Conservation (phyloP, 1,140 invertebrate species). For the Heterodera schachtii region DNA sequence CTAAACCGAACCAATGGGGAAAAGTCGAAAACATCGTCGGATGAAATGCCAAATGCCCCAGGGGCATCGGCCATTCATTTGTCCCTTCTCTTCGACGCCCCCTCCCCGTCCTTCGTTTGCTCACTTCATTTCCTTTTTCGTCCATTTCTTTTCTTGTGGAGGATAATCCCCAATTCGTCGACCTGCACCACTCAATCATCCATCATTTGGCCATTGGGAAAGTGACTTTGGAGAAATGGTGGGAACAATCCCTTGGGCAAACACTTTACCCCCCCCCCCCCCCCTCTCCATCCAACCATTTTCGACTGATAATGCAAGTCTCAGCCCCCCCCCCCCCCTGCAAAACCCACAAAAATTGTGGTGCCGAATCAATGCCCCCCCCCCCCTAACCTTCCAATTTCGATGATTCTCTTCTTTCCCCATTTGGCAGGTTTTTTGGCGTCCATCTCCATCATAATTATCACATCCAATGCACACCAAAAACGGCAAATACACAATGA, state of each 20-base stretch:
- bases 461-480: background rate
- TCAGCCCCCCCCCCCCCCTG: background rate
- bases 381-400: background rate
- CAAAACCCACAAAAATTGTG: background rate
- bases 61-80: background rate
- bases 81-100: background rate
- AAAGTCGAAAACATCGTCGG: background rate
- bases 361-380: constrained; percentile 3
- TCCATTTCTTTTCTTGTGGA: constrained; percentile 2
- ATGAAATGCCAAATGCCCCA: background rate
- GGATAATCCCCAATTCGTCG: background rate
- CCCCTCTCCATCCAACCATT: background rate
- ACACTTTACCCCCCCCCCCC: background rate
- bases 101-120: constrained; percentile 4
- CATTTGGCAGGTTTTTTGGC: background rate
- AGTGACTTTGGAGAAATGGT: constrained; percentile 1
- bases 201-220: constrained; percentile 12
- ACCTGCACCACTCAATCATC: constrained; percentile 2
- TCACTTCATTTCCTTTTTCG: constrained; percentile 11
- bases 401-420: background rate
- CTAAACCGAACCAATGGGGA: constrained; percentile 2
- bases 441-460: constrained; percentile 1
- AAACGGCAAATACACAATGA: constrained; percentile 4
- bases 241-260: constrained; percentile 15
- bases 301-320: constrained; percentile 3